Evolutionary conservation across 2,888 invertebrate species (phyloP).

Genomic region (Lasiommata megera): DNA sequence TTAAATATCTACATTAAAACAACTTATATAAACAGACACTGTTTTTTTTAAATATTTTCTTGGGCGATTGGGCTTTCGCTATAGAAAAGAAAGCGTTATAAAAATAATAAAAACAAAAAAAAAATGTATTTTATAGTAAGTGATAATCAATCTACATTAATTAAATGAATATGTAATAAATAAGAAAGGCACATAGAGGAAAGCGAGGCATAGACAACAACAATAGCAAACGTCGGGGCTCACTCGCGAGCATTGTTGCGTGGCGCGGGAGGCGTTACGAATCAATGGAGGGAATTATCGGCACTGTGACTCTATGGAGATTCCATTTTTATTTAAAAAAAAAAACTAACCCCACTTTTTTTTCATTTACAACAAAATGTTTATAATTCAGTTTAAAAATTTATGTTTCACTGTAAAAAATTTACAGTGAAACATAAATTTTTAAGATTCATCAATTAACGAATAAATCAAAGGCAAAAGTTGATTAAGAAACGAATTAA

Average conservation of each 20-base stretch:
- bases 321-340: slow-evolving; percentile 10
- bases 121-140: not conserved
- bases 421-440: too few relatives aligned
- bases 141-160: not conserved
- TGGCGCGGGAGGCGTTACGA: slow-evolving; percentile 81
- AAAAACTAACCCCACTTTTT: not conserved
- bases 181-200: slow-evolving; percentile 60
- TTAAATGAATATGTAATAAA: slow-evolving; percentile 55
- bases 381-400: too few relatives aligned
- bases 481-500: too few relatives aligned
- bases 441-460: too few relatives aligned
- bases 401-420: too few relatives aligned
- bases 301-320: slow-evolving; percentile 55
- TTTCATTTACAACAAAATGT: not conserved
- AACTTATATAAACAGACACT: too few relatives aligned
- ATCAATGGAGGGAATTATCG: slow-evolving; percentile 82
- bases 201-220: slow-evolving; percentile 70
- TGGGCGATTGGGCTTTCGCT: too few relatives aligned
- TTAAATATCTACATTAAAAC: too few relatives aligned
- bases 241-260: slow-evolving; percentile 79
- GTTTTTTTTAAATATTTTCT: too few relatives aligned
- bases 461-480: too few relatives aligned
- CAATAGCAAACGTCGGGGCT: slow-evolving; percentile 78
- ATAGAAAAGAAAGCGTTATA: not conserved
- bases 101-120: not conserved